Base-by-base conservation (phyloP, 2,113 vertebrate species). In the Felis catus region DNA sequence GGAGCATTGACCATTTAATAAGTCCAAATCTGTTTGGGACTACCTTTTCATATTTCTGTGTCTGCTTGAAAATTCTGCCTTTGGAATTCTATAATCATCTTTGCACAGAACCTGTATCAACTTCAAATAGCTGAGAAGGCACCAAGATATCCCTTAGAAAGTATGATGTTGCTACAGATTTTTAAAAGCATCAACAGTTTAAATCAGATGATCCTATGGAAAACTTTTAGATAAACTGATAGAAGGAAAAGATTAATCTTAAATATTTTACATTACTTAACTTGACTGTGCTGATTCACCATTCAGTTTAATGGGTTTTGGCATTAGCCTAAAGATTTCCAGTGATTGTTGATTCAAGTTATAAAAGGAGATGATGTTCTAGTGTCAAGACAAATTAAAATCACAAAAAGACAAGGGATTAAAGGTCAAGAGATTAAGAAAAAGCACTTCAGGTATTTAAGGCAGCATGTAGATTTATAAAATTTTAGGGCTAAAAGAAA, bases 251-350 rank as follows among this genome's bases (percentile, higher is more conserved):
- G 15, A 9, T 61, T 85, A n/a, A 61, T 93, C 14, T 91, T 66
- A 89, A 89, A 86, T 92, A 93, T 95, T 88, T 92, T 53, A 88
- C 10, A 41, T 27, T 82, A 53, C 45, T 96, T 83, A 66, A 78
- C 31, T 66, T 79, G 53, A 76, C 33, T 86, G n/a, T 82, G 33
- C 29, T 65, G 85, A 84, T 81, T 96, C 85, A 85, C 41, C 39
- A 74, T 12, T 91, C 12, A 78, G 48, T 51, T 36, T 97, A 96
- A 95, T 51, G n/a, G 48, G n/a, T 66, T 53, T 91, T 86, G 48
- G 53, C 73, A 87, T 65, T 9, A 55, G 11, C 21, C 51, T 96
- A 83, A 76, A 73, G 53, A 53, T 96, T 86, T 89, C 23, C 89
- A 95, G n/a, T 48, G n/a, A 13, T 3, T 91, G 11, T 21, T 86